phyloP scores from a whole-genome alignment of 2,888 invertebrate genomes.

The Nycteola revayana region DNA sequence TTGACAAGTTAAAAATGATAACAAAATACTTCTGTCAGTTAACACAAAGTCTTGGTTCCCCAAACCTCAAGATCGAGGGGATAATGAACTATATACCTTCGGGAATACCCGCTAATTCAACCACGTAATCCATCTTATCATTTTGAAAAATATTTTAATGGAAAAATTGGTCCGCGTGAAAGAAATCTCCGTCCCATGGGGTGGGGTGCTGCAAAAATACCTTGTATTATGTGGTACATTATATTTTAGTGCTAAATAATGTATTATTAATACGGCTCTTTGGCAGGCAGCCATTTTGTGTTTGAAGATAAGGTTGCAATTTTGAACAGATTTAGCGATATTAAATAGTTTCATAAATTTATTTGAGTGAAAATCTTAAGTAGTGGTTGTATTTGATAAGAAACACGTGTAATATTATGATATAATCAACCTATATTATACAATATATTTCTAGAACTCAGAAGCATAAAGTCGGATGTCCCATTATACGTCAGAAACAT shows the following conservation, averaged over 20 bases:
- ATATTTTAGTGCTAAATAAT: slow-evolving; percentile 20
- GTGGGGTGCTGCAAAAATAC: slow-evolving; percentile 23
- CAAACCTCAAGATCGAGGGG: slow-evolving; percentile 41
- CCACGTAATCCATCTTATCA: slow-evolving; percentile 78
- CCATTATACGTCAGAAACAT: no score
- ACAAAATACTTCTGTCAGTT: no score
- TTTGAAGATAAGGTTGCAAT: slow-evolving; percentile 16
- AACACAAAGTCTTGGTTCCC: slow-evolving; percentile 10
- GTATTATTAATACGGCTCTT: slow-evolving; percentile 20
- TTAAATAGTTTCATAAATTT: slow-evolving; percentile 17
- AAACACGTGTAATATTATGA: no score
- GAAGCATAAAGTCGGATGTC: no score
- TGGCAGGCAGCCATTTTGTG: slow-evolving; percentile 22
- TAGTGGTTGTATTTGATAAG: neutral
- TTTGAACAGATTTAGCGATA: slow-evolving; percentile 19
- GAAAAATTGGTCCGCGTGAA: slow-evolving; percentile 64
- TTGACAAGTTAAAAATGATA: no score
- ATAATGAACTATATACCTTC: slow-evolving; percentile 50
- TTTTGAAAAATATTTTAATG: slow-evolving; percentile 67
- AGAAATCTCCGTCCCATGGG: slow-evolving; percentile 61
- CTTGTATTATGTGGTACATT: slow-evolving; percentile 26
- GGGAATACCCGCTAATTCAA: slow-evolving; percentile 66
- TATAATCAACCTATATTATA: no score
- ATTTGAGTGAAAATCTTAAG: neutral
- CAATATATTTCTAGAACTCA: no score